Percentiles rank a stretch among this genome's conserved stretches.
phyloP scores from a whole-genome alignment of 1,140 invertebrate genomes.

The Pantala flavescens region DNA sequence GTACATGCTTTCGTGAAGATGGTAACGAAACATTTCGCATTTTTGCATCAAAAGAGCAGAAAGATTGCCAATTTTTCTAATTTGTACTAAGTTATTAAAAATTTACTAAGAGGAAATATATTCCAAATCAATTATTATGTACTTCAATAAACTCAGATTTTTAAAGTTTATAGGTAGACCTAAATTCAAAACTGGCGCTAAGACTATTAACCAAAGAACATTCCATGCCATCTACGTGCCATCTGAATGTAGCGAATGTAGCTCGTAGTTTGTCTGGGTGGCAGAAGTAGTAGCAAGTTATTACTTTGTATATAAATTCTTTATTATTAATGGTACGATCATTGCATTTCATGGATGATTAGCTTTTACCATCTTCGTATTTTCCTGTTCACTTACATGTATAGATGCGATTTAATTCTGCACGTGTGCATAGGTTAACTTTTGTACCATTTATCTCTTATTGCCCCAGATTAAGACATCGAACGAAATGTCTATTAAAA shows the following conservation, averaged over 20 bases:
- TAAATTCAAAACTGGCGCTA: neutral
- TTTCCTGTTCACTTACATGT: too few relatives aligned
- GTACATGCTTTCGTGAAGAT: too few relatives aligned
- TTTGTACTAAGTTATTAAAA: too few relatives aligned
- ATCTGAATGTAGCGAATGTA: neutral
- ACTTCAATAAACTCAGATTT: too few relatives aligned
- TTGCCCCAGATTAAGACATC: neutral
- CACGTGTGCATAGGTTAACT: neutral
- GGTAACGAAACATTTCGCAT: too few relatives aligned
- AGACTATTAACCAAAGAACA: neutral
- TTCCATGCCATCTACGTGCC: slow-evolving; percentile 3
- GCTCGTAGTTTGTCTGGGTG: slow-evolving; percentile 1
- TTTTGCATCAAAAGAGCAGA: too few relatives aligned
- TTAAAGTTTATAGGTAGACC: too few relatives aligned
- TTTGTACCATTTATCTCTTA: neutral
- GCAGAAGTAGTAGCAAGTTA: neutral
- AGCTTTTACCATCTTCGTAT: too few relatives aligned
- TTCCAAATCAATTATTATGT: too few relatives aligned
- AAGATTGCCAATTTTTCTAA: too few relatives aligned
- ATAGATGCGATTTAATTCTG: neutral
- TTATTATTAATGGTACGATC: neutral
- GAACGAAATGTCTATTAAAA: neutral
- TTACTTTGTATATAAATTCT: neutral
- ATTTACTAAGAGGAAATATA: too few relatives aligned
- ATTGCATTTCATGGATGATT: too few relatives aligned